These are phyloP conservation scores for Cyclophora albipunctata DNA, from an alignment of 2,888 invertebrate genomes.

Conservation along the genomic window DNA sequence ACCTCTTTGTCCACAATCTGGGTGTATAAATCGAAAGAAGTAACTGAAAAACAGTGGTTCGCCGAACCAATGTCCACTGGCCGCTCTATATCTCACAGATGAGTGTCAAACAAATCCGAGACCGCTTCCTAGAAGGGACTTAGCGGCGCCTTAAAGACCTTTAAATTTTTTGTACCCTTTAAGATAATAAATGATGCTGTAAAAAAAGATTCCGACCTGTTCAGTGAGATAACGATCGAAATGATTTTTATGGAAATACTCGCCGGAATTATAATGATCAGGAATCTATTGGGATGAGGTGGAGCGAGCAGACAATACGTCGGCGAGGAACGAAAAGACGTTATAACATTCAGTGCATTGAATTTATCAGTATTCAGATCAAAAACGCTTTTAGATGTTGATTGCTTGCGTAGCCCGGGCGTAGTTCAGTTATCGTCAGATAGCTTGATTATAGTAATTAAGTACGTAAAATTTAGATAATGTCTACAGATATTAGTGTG, in stretches of 20 bases:
- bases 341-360: slow-evolving; percentile 31
- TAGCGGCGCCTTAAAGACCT: slow-evolving; percentile 69
- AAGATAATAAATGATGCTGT: slow-evolving; percentile 73
- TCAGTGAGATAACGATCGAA: slow-evolving; percentile 69
- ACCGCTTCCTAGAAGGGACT: slow-evolving; percentile 67
- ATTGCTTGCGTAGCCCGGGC: too few species aligned
- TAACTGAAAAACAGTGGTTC: slow-evolving; percentile 37
- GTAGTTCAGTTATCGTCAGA: too few species aligned
- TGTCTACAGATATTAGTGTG: too few species aligned
- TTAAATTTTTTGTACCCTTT: slow-evolving; percentile 63
- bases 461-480: too few species aligned
- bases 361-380: slow-evolving; percentile 38
- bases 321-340: slow-evolving; percentile 52
- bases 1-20: slow-evolving; percentile 46
- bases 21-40: slow-evolving; percentile 25
- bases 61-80: slow-evolving; percentile 53
- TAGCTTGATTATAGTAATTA: too few species aligned
- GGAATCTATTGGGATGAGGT: slow-evolving; percentile 69
- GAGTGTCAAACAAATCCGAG: slow-evolving; percentile 70
- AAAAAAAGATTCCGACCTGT: slow-evolving; percentile 72
- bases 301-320: slow-evolving; percentile 71
- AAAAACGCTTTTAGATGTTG: slow-evolving; percentile 15
- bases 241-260: slow-evolving; percentile 73
- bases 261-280: slow-evolving; percentile 70
- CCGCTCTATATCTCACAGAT: slow-evolving; percentile 65